These are phyloP conservation scores for Ommatoiulus sabulosus DNA, from an alignment of 2,888 invertebrate genomes.

Conservation along the genomic window DNA sequence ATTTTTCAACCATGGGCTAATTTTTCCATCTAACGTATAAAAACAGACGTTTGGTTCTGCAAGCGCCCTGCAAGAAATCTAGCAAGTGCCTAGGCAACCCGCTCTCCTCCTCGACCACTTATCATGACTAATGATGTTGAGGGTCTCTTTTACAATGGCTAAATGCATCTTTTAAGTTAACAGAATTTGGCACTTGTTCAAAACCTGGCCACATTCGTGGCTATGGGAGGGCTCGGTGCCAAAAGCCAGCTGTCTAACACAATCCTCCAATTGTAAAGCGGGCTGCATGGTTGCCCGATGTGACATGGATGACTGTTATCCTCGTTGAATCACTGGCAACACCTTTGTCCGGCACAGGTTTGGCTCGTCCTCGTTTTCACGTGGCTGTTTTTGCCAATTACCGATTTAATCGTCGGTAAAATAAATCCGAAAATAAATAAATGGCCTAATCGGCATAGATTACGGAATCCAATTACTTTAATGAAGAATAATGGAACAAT, in stretches of 20 bases:
- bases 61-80: not conserved
- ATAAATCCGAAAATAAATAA: not conserved
- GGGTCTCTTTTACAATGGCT: constrained; percentile 7
- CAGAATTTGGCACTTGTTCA: constrained; percentile 29
- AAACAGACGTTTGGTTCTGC: not conserved
- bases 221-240: not conserved
- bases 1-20: not conserved
- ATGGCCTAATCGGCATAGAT: not conserved
- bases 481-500: no score
- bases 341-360: not conserved
- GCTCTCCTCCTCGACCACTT: not conserved
- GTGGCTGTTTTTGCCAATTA: not conserved
- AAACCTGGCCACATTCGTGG: not conserved
- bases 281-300: not conserved
- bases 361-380: not conserved
- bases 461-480: no score
- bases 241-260: constrained; percentile 2
- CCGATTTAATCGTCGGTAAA: not conserved
- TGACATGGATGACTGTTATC: not conserved
- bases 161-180: not conserved
- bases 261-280: not conserved
- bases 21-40: not conserved
- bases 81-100: not conserved
- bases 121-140: constrained; percentile 22
- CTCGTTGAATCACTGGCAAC: not conserved